Evolutionary conservation across 2,888 invertebrate genomes (phyloP), one percentile per base, ranked within the genome.

Genomic region (Iselma pallidipennis): DNA sequence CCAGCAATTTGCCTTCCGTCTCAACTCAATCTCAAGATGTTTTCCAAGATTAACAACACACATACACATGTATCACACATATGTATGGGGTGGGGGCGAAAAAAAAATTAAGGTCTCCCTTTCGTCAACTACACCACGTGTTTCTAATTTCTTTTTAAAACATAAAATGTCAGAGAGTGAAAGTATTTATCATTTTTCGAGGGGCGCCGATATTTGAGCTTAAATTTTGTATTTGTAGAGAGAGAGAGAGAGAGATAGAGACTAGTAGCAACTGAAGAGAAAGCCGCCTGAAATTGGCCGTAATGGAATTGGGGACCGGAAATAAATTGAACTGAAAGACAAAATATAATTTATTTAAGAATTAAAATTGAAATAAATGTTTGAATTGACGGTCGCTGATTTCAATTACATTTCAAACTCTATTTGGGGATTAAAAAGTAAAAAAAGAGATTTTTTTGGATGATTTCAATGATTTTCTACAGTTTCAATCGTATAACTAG

Each of bases 341-440:
- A 4, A 45, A 23, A 23, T 45, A 23, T 49, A 53, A 53, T 51
- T 62, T 62, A 62, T 62, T 52, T n/a, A 28, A 29, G 49, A 61
- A 61, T 57, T 57, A 57, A 58, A 62, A 62, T 58, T 50, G 50
- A 49, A 42, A 57, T 52, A 57, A 61, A 61, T 61, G 57, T 57
- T 48, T 42, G 49, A 16, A 61, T 57, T 54, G 54, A 31, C 55
- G 37, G 23, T 52, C 53, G 29, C 51, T 54, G 61, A 57, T 57
- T 57, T 50, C 16, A 55, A 61, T 61, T 57, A 54, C 50, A 57
- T 37, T 16, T 37, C 37, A 7, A 16, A 1, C n/a, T n/a, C n/a
- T n/a, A 37, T 7, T 33, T 33, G 5, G 14, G 1, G 6, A 33
- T 33, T 33, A 4, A 4, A 1, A 10, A 29, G n/a, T n/a, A n/a